Conservation (phyloP, 37 sponge, comb jelly and placozoan genomes). For the Halichondria panicea region DNA sequence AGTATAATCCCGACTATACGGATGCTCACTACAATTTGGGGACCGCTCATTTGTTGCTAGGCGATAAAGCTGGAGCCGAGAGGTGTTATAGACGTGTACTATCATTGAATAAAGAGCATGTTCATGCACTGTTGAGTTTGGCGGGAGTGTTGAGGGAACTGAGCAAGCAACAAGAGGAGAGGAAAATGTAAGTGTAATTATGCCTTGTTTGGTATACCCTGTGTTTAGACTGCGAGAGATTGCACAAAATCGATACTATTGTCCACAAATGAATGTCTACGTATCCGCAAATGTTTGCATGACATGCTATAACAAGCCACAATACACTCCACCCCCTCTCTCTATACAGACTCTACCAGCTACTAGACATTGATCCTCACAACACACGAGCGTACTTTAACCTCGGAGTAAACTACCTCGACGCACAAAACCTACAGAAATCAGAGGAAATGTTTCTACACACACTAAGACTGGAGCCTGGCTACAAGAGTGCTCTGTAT, state of each 20-base stretch:
- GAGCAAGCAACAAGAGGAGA: neutral
- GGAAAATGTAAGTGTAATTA: conserved; percentile 10
- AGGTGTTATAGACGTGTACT: conserved; percentile 2
- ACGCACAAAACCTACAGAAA: conserved; percentile 21
- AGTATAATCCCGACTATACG: conserved; percentile 40
- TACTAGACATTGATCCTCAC: conserved; percentile 9
- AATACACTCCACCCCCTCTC: neutral
- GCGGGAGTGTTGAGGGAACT: conserved; percentile 1
- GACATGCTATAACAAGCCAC: conserved; percentile 9
- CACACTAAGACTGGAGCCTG: conserved; percentile 43
- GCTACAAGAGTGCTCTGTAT: conserved; percentile 49
- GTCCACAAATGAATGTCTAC: conserved; percentile 28
- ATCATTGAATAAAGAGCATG: neutral
- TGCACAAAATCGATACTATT: conserved; percentile 38
- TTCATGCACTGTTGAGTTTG: neutral
- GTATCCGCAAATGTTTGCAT: conserved; percentile 27
- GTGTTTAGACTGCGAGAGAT: too few relatives aligned
- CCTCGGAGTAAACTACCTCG: conserved; percentile 50
- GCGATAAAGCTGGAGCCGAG: neutral
- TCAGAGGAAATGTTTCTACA: conserved; percentile 40
- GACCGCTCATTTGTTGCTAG: conserved; percentile 5
- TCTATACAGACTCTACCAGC: conserved; percentile 19
- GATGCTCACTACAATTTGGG: conserved; percentile 67
- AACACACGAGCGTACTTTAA: conserved; percentile 26
- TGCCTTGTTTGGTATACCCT: neutral